Base-by-base conservation (phyloP, 2,113 vertebrate genomes). In the Dasyurus viverrinus region DNA sequence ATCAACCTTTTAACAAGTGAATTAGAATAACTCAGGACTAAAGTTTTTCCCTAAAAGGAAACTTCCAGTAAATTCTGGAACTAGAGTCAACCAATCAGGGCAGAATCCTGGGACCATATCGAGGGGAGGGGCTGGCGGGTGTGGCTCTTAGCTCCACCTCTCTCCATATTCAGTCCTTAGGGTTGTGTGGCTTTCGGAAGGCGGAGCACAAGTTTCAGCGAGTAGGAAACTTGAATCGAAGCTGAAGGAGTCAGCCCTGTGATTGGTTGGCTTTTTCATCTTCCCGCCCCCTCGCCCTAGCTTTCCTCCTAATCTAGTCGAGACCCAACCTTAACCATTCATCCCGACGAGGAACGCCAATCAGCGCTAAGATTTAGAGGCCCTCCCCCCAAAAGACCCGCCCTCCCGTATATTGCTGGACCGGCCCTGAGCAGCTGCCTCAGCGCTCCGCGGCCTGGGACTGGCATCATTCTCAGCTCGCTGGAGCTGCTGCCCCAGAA, bases 281-380 rank as follows among this genome's bases (percentile, higher is more conserved):
- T 42, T 2, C 68, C 68, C 68, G 6, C 68, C 68, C 68, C 68
- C 16, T 42, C 3, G 1, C n/a, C 0, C 55, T 55, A 52, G 50
- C 52, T 76, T n/a, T 12, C 25, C 93, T 91, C 90, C 91, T 94
- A 96, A 94, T 23, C 54, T 0, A n/a, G 16, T 8, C 0, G 46
- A 22, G 1, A 30, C 92, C 12, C 36, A 42, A 42, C 19, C n/a
- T 23, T 84, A 22, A 84, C 19, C 60, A 91, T 95, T 96, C 91
- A 92, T 97, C 97, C 92, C 89, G 90, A 54, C 68, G 50, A n/a
- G 12, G 1, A 50, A 0, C 57, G 53, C 97, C 97, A 98, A 97
- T 98, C 90, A 94, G 76, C 7, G 2, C 89, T 14, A 53, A 91
- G 42, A 22, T 42, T 22, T 22, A 10, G 26, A 68, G 92, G 47